Percentiles rank a stretch among this genome's conserved stretches.
phyloP scores from a whole-genome alignment of 2,113 vertebrate genomes.

The Gobiocypris rarus region DNA sequence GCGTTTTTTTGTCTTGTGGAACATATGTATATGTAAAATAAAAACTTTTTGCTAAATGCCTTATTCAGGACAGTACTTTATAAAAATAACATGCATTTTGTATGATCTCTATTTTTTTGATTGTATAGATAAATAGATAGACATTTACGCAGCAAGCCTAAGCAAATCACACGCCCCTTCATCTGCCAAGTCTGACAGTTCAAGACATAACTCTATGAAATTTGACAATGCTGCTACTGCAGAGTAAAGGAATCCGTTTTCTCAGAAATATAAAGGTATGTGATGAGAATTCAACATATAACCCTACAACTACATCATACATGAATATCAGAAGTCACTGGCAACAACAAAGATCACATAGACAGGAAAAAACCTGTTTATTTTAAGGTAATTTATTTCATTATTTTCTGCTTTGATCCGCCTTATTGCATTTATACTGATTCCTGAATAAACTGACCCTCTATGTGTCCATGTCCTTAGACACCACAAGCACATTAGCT shows the following conservation, averaged over 20 bases:
- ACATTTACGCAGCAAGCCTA: background rate
- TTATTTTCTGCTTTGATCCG: background rate
- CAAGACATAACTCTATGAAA: background rate
- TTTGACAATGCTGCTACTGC: background rate
- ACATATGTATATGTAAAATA: too few relatives aligned
- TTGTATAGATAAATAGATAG: too few relatives aligned
- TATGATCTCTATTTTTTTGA: too few relatives aligned
- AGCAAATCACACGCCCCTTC: background rate
- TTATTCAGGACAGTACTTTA: too few relatives aligned
- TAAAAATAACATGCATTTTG: too few relatives aligned
- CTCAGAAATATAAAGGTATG: background rate
- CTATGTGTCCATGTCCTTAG: background rate
- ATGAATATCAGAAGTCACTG: background rate
- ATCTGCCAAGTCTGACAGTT: background rate
- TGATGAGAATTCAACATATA: background rate
- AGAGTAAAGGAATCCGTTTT: background rate
- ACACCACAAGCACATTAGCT: slow-evolving; percentile 32
- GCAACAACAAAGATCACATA: background rate
- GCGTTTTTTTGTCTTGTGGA: too few relatives aligned
- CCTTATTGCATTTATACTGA: background rate
- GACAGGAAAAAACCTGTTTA: background rate
- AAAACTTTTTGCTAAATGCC: too few relatives aligned
- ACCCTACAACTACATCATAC: background rate
- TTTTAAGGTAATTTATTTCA: background rate
- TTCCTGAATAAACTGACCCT: background rate